phyloP scores from a whole-genome alignment of 2,888 invertebrate genomes.

The Drosophila colorata region DNA sequence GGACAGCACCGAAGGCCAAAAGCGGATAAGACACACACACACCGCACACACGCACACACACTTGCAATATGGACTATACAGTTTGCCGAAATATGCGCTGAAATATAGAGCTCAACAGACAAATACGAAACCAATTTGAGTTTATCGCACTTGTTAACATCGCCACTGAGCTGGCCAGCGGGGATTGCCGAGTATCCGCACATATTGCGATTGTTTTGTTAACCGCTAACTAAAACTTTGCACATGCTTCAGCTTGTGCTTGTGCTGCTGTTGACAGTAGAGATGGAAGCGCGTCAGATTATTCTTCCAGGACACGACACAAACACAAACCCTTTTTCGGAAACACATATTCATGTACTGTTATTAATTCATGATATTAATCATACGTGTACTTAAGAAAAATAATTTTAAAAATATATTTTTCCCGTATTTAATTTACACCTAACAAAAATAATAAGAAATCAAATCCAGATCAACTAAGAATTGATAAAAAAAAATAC shows the following conservation, averaged over 20 bases:
- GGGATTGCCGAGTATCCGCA: conserved; percentile 3
- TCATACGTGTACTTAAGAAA: too few relatives aligned
- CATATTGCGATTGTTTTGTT: conserved; percentile 30
- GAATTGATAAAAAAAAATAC: too few relatives aligned
- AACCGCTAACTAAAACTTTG: conserved; percentile 20
- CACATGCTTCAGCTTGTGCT: conserved; percentile 2
- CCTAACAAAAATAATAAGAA: too few relatives aligned
- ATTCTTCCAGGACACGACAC: not conserved
- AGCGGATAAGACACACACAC: conserved; percentile 12
- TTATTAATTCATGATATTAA: too few relatives aligned
- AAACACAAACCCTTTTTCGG: too few relatives aligned
- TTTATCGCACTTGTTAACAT: conserved; percentile 42
- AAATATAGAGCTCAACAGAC: conserved; percentile 9
- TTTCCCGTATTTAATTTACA: too few relatives aligned
- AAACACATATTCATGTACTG: too few relatives aligned
- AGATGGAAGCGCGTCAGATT: not conserved
- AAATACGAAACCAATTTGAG: conserved; percentile 47
- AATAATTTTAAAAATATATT: too few relatives aligned
- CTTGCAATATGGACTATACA: not conserved
- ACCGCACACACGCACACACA: not conserved
- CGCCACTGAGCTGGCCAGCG: conserved; percentile 10
- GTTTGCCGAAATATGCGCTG: conserved; percentile 2
- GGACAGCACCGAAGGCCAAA: conserved; percentile 23
- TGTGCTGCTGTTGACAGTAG: conserved; percentile 18
- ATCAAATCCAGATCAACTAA: too few relatives aligned